phyloP scores from a whole-genome alignment of 2,113 vertebrate genomes.

The Varanus salvator region DNA sequence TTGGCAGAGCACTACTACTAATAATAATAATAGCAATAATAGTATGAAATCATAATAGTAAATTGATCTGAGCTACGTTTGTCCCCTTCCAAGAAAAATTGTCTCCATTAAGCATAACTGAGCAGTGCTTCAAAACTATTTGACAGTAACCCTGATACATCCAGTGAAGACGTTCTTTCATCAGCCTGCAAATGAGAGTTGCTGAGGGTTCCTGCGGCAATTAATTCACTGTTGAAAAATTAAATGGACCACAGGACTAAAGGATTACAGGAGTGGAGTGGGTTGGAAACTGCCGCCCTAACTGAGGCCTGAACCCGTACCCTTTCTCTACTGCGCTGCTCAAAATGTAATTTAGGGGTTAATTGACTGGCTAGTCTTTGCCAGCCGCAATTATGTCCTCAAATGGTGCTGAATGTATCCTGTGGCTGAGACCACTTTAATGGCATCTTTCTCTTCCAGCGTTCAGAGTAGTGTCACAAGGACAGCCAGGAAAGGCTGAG shows the following conservation, averaged over 20 bases:
- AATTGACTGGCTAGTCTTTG: slow-evolving; percentile 66
- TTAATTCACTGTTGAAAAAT: slow-evolving; percentile 49
- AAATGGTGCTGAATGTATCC: slow-evolving; percentile 43
- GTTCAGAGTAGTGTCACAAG: slow-evolving; percentile 47
- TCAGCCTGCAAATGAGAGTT: slow-evolving; percentile 58
- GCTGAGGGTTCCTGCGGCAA: slow-evolving; percentile 52
- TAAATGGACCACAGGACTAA: slow-evolving; percentile 68
- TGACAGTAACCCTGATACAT: neutral
- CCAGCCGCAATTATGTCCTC: slow-evolving; percentile 67
- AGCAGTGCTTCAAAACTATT: slow-evolving; percentile 20
- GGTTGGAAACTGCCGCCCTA: slow-evolving; percentile 50
- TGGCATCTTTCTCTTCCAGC: slow-evolving; percentile 28
- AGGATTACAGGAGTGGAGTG: slow-evolving; percentile 39
- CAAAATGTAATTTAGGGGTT: slow-evolving; percentile 63
- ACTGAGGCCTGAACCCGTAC: slow-evolving; percentile 62
- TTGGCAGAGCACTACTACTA: too few relatives aligned
- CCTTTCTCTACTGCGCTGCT: slow-evolving; percentile 63
- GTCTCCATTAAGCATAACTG: neutral
- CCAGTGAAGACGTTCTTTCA: slow-evolving; percentile 21
- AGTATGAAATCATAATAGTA: too few relatives aligned
- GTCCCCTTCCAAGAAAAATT: neutral
- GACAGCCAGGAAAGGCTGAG: slow-evolving; percentile 19
- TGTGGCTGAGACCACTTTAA: slow-evolving; percentile 42
- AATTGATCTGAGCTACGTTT: neutral
- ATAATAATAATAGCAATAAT: too few relatives aligned